Evolutionary conservation across 2,797 vertebrate species (phyloP), one percentile per base, ranked within the genome.

Genomic region (Chelidonichthys spinosus): DNA sequence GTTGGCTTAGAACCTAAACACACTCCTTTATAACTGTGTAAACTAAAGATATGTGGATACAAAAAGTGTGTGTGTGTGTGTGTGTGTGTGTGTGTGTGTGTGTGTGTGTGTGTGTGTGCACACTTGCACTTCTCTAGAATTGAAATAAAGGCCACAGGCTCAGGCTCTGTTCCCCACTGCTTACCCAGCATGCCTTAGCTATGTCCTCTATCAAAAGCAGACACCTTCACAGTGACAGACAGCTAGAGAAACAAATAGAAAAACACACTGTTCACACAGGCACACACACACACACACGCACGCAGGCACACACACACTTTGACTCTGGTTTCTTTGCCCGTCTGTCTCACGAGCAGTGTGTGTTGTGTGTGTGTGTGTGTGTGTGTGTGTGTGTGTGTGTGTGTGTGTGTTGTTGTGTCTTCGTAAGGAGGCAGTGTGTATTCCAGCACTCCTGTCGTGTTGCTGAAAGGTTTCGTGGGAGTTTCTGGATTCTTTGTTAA

Each of bases 401-500:
- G 50, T 52, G 50, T 32, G 18, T 32, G 43, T 46, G 60, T 64
- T n/a, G n/a, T n/a, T 74, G 49, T 72, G 53, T 49, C 73, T 63
- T 70, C 75, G 63, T 66, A 53, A 76, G 76, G 66, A 74, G 68
- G 74, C 39, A 46, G 71, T 54, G 63, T 85, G 67, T 85, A 68
- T 60, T 55, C n/a, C 62, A 52, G 82, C 87, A 63, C 92, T 91
- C 92, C 92, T 83, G 92, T 91, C 55, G 92, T 77, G 92, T 87
- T 60, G 77, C 87, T 93, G 85, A 93, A 93, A 93, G 92, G 81
- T 89, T 87, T 74, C 13, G 14, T 81, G 65, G 80, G 78, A 84
- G 84, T 89, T 85, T 83, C 78, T 81, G 58, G 60, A 83, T 76
- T 87, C 85, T 93, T 91, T 93, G 90, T 92, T 87, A 82, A 87